Conservation (phyloP, 64 coral and sea anemone genomes). For the Exaiptasia diaphana region DNA sequence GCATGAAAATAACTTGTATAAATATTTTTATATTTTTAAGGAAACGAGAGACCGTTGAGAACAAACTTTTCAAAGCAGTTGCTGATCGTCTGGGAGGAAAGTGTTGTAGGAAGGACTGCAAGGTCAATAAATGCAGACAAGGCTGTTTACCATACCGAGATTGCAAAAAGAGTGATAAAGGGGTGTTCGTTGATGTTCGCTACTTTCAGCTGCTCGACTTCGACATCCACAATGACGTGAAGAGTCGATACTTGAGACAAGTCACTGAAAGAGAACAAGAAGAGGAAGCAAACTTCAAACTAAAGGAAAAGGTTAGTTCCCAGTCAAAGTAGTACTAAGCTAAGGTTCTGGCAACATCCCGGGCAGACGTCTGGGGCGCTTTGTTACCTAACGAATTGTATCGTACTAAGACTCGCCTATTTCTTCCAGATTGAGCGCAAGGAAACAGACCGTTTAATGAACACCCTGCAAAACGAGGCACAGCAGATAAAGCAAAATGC, state of each 20-base stretch:
- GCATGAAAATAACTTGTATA: no score
- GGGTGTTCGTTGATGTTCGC: conserved; percentile 70
- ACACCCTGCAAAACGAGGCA: conserved; percentile 52
- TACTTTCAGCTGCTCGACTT: conserved; percentile 82
- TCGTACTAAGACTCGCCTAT: not conserved
- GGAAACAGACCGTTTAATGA: conserved; percentile 54
- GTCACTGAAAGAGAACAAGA: conserved; percentile 79
- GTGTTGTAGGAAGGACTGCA: conserved; percentile 58
- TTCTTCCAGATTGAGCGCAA: conserved; percentile 60
- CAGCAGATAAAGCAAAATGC: conserved; percentile 64
- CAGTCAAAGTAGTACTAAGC: no score
- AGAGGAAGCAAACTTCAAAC: conserved; percentile 63
- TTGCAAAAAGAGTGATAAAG: conserved; percentile 58
- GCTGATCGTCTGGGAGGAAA: conserved; percentile 62
- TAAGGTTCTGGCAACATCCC: no score
- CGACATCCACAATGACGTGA: conserved; percentile 64
- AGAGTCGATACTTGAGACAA: conserved; percentile 72
- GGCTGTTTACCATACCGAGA: conserved; percentile 38
- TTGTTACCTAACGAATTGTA: no score
- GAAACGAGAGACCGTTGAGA: conserved; percentile 67
- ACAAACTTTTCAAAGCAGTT: conserved; percentile 49
- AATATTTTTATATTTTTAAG: no score
- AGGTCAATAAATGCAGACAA: not conserved
- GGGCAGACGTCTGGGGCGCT: no score
- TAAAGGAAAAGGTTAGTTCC: conserved; percentile 74